These are phyloP conservation scores for Jaculus jaculus DNA, from an alignment of 2,113 vertebrate genomes.

Conservation along the genomic window DNA sequence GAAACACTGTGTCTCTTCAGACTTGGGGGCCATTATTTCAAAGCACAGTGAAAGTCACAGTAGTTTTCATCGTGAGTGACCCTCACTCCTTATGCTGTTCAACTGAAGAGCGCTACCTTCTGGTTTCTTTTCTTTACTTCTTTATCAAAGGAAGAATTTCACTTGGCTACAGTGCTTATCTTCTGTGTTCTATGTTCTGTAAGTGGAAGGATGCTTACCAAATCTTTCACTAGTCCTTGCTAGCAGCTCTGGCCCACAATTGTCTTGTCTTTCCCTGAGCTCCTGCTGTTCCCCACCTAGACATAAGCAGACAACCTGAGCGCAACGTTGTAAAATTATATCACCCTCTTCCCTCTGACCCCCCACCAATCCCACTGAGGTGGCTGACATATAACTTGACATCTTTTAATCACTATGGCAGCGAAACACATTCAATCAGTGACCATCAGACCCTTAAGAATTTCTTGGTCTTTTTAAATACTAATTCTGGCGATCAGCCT, in stretches of 20 bases:
- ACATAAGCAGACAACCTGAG: background rate
- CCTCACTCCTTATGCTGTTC: background rate
- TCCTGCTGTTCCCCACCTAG: background rate
- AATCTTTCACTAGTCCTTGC: background rate
- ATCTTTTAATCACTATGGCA: background rate
- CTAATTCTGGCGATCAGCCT: constrained; percentile 16
- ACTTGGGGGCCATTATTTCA: background rate
- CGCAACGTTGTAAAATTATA: background rate
- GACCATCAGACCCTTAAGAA: background rate
- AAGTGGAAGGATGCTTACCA: constrained; percentile 14
- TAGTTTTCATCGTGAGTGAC: constrained; percentile 8
- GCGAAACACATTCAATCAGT: background rate
- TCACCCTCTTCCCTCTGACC: background rate
- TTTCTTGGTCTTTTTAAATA: background rate
- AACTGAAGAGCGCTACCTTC: background rate
- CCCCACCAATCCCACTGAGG: background rate
- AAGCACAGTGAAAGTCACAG: background rate
- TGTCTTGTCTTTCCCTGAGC: constrained; percentile 32
- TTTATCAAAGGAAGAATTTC: background rate
- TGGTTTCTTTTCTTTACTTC: background rate
- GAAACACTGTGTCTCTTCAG: background rate
- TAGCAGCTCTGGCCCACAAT: background rate
- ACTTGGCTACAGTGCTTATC: background rate
- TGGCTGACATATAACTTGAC: background rate
- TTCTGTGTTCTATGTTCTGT: constrained; percentile 31